phyloP scores from a whole-genome alignment of 2,797 vertebrate species.

The Manis pentadactyla region DNA sequence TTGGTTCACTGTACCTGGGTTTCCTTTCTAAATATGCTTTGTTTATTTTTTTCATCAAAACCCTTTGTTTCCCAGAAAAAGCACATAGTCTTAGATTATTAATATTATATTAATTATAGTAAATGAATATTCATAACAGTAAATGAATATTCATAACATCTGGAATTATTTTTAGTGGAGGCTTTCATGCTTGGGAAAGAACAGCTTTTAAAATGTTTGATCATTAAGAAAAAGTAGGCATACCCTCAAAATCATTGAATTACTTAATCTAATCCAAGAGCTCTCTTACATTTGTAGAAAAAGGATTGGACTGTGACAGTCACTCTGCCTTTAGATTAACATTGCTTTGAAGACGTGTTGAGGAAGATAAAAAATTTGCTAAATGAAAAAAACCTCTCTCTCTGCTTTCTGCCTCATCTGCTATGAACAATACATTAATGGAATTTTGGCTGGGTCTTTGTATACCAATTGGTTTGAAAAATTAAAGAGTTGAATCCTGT shows the following conservation, averaged over 20 bases:
- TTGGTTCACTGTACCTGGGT: not conserved
- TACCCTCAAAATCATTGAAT: slow-evolving; percentile 10
- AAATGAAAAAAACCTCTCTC: not conserved
- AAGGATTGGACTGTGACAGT: not conserved
- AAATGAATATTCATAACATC: slow-evolving; percentile 36
- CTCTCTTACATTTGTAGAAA: not conserved
- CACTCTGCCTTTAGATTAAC: not conserved
- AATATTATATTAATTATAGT: not conserved
- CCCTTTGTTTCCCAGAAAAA: slow-evolving; percentile 34
- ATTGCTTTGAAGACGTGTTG: not conserved
- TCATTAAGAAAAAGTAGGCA: slow-evolving; percentile 33
- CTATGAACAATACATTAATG: not conserved
- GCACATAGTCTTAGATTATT: not conserved
- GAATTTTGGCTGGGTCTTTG: not conserved
- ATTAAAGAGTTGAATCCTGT: not conserved
- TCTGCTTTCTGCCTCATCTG: not conserved
- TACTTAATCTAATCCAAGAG: not conserved
- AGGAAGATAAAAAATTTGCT: not conserved
- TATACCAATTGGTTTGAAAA: not conserved
- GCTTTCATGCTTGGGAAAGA: slow-evolving; percentile 20
- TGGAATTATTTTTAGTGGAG: slow-evolving; percentile 54
- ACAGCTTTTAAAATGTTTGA: slow-evolving; percentile 22
- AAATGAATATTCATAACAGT: slow-evolving; percentile 39
- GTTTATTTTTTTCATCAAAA: slow-evolving; percentile 50
- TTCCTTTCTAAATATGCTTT: not conserved